phyloP scores from a whole-genome alignment of 2,888 invertebrate genomes.

The Drosophila picticornis region DNA sequence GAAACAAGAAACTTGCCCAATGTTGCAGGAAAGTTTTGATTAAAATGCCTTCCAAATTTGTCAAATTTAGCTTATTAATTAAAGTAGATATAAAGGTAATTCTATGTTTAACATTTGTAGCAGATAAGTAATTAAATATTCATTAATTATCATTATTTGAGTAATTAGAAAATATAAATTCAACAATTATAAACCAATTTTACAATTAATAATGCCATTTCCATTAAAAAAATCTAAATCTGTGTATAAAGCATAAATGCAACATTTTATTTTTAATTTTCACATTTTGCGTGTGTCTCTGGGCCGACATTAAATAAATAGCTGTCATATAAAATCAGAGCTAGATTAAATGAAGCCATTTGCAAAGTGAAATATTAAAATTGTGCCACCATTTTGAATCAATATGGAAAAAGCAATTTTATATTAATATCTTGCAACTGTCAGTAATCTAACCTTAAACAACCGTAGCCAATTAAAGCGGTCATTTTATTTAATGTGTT shows the following conservation, averaged over 20 bases:
- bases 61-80: no score
- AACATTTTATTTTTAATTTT: neutral
- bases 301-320: neutral
- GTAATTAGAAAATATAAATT: neutral
- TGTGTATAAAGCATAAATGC: neutral
- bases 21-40: no score
- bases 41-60: no score
- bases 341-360: neutral
- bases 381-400: neutral
- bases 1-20: no score
- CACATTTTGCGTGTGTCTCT: neutral
- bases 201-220: neutral
- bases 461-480: slow-evolving; percentile 17
- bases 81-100: no score
- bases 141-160: neutral
- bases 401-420: neutral
- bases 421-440: neutral
- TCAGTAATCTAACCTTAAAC: neutral
- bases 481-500: slow-evolving; percentile 8
- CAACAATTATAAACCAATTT: neutral
- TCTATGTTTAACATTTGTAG: no score
- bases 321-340: neutral
- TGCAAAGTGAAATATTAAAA: neutral
- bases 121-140: no score
- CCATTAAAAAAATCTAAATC: no score